Evolutionary conservation across 2,888 invertebrate species (phyloP), one percentile per base, ranked within the genome.

Genomic region (Blastobasis lacticolella): DNA sequence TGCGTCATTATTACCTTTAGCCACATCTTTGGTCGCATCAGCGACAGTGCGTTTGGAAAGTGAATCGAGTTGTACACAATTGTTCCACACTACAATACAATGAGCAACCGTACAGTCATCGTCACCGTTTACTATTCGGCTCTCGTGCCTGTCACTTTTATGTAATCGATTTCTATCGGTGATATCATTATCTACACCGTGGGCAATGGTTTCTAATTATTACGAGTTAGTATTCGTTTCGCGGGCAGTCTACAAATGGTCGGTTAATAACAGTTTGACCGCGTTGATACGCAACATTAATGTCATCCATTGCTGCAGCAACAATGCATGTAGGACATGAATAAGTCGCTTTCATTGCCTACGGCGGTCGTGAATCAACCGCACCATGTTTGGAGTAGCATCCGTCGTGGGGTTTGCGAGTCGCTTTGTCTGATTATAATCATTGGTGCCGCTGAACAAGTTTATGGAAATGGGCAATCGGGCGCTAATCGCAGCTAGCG

Each of bases 311-410:
- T 55, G 58, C 54, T 52, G 59, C 58, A 56, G 60, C 61, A 60
- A 69, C 71, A 71, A 68, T 68, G 62, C 60, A 69, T 67, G 61
- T 73, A 61, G 73, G 61, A 57, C 71, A 61, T 10, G 38, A 37
- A 49, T 54, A 54, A 61, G 57, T 56, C 60, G 64, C 73, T 72
- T 73, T 73, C 72, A 60, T 65, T 53, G 61, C 56, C 63, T 58
- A 51, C 62, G 62, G 60, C 61, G 52, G 59, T 58, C 60, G 55
- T 49, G 60, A 64, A 23, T 23, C 23, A 23, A 23, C 23, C 23
- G 23, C 23, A 23, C 23, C 23, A 23, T 23, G 23, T 23, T 23
- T 23, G 23, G 23, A 23, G 23, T 23, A 23, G 23, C 23, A 23
- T 23, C 23, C 23, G 23, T 23, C 23, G 23, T 23, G 23, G 23